Evolutionary conservation across 2,888 invertebrate genomes (phyloP).

Genomic region (Nomada flava): DNA sequence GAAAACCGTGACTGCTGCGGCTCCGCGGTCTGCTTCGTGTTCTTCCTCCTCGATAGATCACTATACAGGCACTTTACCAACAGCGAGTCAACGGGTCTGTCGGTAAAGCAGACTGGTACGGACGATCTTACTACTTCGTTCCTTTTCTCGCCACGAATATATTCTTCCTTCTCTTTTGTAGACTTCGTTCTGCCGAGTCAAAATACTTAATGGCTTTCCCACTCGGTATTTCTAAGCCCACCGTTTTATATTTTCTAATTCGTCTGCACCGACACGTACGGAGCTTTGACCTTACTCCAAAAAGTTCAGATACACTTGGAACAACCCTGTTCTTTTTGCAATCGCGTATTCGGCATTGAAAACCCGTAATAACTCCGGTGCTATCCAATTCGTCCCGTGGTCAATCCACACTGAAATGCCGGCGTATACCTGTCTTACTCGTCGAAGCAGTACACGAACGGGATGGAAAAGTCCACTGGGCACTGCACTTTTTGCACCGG

Average conservation of each 20-base stretch:
- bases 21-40: constrained; percentile 39
- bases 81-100: constrained; percentile 47
- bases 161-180: constrained; percentile 10
- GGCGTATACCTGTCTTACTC: constrained; percentile 53
- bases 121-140: constrained; percentile 57
- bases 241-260: not conserved
- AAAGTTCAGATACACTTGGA: not conserved
- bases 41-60: constrained; percentile 58
- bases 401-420: constrained; percentile 54
- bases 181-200: not conserved
- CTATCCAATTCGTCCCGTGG: constrained; percentile 40
- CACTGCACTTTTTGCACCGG: constrained; percentile 71
- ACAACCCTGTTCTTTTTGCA: not conserved
- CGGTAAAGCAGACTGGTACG: constrained; percentile 57
- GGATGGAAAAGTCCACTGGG: constrained; percentile 73
- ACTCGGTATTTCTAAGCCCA: not conserved
- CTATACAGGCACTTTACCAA: constrained; percentile 55
- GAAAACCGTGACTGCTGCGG: constrained; percentile 64
- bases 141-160: constrained; percentile 28
- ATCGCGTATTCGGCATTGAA: not conserved
- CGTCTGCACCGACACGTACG: not conserved
- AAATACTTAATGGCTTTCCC: not conserved
- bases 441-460: constrained; percentile 62
- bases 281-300: not conserved
- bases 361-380: not conserved